phyloP scores from a whole-genome alignment of 2,888 invertebrate genomes.

The Disparrhopalites patrizii region DNA sequence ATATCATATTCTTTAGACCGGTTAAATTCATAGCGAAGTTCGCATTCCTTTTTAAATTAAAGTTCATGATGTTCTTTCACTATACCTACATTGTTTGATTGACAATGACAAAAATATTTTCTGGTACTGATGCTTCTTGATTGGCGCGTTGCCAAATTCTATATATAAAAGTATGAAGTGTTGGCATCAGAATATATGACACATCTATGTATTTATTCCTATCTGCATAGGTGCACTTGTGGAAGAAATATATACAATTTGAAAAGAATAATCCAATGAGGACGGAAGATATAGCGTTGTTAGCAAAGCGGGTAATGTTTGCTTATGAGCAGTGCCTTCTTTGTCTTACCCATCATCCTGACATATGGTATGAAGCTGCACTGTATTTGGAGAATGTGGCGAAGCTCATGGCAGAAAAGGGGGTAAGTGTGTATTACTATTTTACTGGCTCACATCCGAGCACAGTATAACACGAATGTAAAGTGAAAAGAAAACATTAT shows the following conservation, averaged over 20 bases:
- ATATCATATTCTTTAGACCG: too few species aligned
- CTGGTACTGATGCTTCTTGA: too few species aligned
- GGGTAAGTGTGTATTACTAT: constrained; percentile 60
- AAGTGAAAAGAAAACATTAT: too few species aligned
- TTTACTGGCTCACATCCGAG: too few species aligned
- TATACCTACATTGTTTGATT: constrained; percentile 30
- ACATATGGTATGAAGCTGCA: constrained; percentile 99
- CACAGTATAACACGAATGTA: too few species aligned
- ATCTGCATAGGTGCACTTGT: constrained; percentile 75
- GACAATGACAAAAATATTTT: constrained; percentile 14
- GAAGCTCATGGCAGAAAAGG: constrained; percentile 89
- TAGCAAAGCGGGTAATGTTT: constrained; percentile 94
- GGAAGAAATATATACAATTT: constrained; percentile 98
- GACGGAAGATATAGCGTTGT: constrained; percentile 90
- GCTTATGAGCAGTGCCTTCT: constrained; percentile 96
- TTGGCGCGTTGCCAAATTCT: background rate
- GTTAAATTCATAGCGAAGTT: too few species aligned
- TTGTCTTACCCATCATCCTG: constrained; percentile 95
- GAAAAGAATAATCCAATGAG: constrained; percentile 94
- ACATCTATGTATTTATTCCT: background rate
- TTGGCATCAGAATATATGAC: too few species aligned
- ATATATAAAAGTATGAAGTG: too few species aligned
- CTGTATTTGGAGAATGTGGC: constrained; percentile 94
- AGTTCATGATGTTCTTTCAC: constrained; percentile 10
- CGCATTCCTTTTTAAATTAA: too few species aligned